These are phyloP conservation scores for Apostichopus leukothele DNA, from an alignment of 53 echinoderm and acorn worm species.

Conservation along the genomic window DNA sequence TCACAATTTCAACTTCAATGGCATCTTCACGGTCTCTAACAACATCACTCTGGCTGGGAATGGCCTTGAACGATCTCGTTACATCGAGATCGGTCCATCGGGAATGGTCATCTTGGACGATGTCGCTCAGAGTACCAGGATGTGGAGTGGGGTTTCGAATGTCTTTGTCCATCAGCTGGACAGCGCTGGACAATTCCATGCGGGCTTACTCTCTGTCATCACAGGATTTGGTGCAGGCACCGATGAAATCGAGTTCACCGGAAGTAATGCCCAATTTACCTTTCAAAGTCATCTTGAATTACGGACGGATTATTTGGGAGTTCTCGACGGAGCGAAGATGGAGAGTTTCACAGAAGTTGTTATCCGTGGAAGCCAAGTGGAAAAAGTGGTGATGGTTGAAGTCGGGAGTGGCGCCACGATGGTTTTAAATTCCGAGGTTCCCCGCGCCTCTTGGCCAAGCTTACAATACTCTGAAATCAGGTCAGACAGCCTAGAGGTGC, in stretches of 20 bases:
- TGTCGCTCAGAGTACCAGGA: slow-evolving; percentile 40
- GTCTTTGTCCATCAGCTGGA: slow-evolving; percentile 53
- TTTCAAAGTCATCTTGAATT: slow-evolving; percentile 59
- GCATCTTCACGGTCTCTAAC: slow-evolving; percentile 51
- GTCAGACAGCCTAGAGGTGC: slow-evolving; percentile 48
- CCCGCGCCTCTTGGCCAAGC: slow-evolving; percentile 47
- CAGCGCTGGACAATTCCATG: slow-evolving; percentile 51
- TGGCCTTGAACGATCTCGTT: slow-evolving; percentile 48
- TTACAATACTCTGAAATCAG: slow-evolving; percentile 51
- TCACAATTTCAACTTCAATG: slow-evolving; percentile 53
- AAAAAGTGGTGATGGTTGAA: slow-evolving; percentile 27
- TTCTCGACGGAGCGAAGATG: slow-evolving; percentile 51
- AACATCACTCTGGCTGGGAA: slow-evolving; percentile 50
- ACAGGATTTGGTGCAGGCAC: slow-evolving; percentile 46
- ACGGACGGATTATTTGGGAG: slow-evolving; percentile 54
- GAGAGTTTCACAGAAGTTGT: slow-evolving; percentile 52
- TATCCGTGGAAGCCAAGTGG: slow-evolving; percentile 53
- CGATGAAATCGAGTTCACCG: slow-evolving; percentile 56
- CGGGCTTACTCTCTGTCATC: slow-evolving; percentile 58
- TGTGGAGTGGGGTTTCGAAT: slow-evolving; percentile 61
- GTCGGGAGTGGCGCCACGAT: slow-evolving; percentile 49
- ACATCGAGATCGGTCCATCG: slow-evolving; percentile 50
- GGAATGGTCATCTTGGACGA: slow-evolving; percentile 57
- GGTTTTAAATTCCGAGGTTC: slow-evolving; percentile 54
- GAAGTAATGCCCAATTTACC: slow-evolving; percentile 49